A percentile compares a stretch with the other conserved stretches of the same genome.
phyloP scores from a whole-genome alignment of 2,888 invertebrate species.

The Cryptophagus acutangulus region DNA sequence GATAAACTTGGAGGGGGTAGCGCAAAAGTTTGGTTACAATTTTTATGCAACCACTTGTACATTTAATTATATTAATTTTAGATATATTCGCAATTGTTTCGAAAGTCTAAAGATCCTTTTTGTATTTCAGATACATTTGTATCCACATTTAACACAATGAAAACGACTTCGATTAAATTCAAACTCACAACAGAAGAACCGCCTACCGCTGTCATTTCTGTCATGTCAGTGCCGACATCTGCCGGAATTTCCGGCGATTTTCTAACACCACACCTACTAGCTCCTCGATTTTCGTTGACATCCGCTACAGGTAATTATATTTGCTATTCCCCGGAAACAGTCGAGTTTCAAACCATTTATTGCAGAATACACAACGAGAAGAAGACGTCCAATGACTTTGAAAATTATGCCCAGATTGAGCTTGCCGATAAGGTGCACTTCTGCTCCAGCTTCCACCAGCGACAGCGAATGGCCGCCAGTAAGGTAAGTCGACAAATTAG shows the following conservation, averaged over 20 bases:
- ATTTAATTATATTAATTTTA: too few relatives aligned
- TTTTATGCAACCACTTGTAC: too few relatives aligned
- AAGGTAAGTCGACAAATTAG: slow-evolving; percentile 40
- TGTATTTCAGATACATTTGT: too few relatives aligned
- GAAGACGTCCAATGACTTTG: slow-evolving; percentile 51
- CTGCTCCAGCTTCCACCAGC: slow-evolving; percentile 47
- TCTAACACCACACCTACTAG: slow-evolving; percentile 49
- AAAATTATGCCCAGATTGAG: slow-evolving; percentile 51
- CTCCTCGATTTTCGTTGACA: slow-evolving; percentile 50
- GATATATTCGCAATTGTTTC: too few relatives aligned
- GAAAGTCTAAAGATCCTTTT: too few relatives aligned
- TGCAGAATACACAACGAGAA: slow-evolving; percentile 48
- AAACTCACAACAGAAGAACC: slow-evolving; percentile 38
- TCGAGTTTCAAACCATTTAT: too few relatives aligned
- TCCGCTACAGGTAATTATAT: slow-evolving; percentile 45
- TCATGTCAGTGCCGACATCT: slow-evolving; percentile 23
- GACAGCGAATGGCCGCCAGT: slow-evolving; percentile 49
- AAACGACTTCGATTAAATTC: slow-evolving; percentile 38
- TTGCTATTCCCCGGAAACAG: too few relatives aligned
- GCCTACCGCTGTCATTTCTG: background rate
- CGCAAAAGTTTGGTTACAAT: too few relatives aligned
- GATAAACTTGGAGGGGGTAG: too few relatives aligned
- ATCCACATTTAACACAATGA: too few relatives aligned
- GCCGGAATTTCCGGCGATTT: slow-evolving; percentile 32
- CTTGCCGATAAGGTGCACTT: slow-evolving; percentile 48